Conservation (phyloP, 2,797 vertebrate genomes). For the Pygocentrus nattereri region DNA sequence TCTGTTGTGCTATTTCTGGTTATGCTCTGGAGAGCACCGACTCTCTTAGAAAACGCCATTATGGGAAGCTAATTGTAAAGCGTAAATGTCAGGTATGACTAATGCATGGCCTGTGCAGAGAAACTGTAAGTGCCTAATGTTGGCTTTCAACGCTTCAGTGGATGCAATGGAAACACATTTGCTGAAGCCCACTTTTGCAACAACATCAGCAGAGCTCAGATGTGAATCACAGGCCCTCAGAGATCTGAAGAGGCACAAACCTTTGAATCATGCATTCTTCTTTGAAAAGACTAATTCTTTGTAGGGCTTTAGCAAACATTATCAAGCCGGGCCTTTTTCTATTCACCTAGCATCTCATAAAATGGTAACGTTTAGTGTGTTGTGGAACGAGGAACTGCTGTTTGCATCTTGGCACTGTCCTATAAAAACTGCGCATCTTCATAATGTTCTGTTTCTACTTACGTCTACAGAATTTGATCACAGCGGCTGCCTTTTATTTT, state of each 20-base stretch:
- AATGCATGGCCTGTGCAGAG: constrained; percentile 66
- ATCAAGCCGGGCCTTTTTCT: constrained; percentile 1
- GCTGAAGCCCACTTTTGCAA: constrained; percentile 37
- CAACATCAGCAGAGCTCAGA: constrained; percentile 46
- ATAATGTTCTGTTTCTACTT: neutral
- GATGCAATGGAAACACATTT: constrained; percentile 59
- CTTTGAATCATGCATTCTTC: constrained; percentile 31
- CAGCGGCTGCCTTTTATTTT: neutral
- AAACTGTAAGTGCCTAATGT: constrained; percentile 65
- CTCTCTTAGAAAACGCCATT: constrained; percentile 73
- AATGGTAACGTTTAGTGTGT: constrained; percentile 6
- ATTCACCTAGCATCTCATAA: neutral
- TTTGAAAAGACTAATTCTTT: constrained; percentile 31
- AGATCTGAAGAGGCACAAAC: constrained; percentile 37
- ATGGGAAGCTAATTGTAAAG: constrained; percentile 75
- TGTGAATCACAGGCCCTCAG: constrained; percentile 48
- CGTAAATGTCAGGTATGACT: constrained; percentile 78
- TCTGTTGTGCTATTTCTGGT: constrained; percentile 71
- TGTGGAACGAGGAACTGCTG: neutral
- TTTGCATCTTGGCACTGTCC: neutral
- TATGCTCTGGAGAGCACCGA: constrained; percentile 67
- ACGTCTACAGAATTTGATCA: neutral
- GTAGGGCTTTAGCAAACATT: neutral
- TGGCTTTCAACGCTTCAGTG: constrained; percentile 58
- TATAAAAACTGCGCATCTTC: neutral